Conservation (phyloP, 2,113 vertebrate species). For the Pavo muticus region DNA sequence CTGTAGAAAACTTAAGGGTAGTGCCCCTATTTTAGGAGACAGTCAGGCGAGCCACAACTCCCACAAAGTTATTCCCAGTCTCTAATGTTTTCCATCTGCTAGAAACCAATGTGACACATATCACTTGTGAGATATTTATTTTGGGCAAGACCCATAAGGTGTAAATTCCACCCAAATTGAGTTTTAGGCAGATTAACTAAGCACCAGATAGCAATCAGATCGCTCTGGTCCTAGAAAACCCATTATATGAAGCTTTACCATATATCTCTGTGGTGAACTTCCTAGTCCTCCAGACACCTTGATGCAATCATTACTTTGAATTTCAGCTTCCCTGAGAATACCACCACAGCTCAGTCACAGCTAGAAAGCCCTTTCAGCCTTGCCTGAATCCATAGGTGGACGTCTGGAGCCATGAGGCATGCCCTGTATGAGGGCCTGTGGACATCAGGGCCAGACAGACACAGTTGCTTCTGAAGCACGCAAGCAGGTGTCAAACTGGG, state of each 20-base stretch:
- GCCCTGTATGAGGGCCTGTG: accelerated
- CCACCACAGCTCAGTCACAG: background rate
- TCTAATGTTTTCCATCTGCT: conserved; percentile 55
- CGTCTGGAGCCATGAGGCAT: background rate
- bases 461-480: background rate
- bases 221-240: background rate
- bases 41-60: conserved; percentile 37
- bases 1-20: conserved; percentile 42
- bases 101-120: conserved; percentile 36
- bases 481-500: background rate
- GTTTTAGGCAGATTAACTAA: conserved; percentile 26
- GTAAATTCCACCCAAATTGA: background rate
- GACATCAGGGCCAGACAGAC: background rate
- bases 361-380: background rate
- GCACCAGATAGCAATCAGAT: background rate
- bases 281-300: background rate
- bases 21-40: conserved; percentile 55
- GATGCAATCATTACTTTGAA: background rate
- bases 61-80: conserved; percentile 47
- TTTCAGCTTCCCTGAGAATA: background rate
- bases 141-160: conserved; percentile 30
- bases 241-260: background rate
- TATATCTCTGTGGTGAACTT: background rate
- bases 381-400: background rate
- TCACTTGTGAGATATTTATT: conserved; percentile 37